Evolutionary conservation across 1,140 invertebrate genomes (phyloP), one percentile per base, ranked within the genome.

Genomic region (Hydropsyche tenuis): DNA sequence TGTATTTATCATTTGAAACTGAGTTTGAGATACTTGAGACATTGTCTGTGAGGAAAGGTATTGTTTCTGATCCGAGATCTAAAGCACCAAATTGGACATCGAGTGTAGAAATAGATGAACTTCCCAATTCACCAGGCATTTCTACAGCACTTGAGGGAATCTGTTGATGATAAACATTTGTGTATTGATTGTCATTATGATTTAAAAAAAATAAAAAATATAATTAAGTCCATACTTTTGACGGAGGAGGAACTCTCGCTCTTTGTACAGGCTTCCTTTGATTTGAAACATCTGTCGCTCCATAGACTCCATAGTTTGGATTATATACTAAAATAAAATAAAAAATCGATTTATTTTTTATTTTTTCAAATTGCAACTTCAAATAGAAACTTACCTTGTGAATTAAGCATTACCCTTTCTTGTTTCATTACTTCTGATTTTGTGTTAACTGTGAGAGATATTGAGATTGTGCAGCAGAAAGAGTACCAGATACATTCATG

Each of bases 11-110:
- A 16, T 45, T 75, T 7, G 65, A 22, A 16, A 65, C 48, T 14
- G 51, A 68, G 63, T 23, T 60, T 16, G 75, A 60, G 18, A 80
- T 27, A 16, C 37, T 56, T 4, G 73, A 46, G 5, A 63, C 46
- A 14, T 60, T 63, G 43, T 81, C 81, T 69, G 79, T 75, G 12
- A 83, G 65, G 53, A 88, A 86, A 60, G 83, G 81, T 69, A 83
- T 85, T n/a, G 86, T 83, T 78, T 91, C 90, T 73, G 87, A 86
- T 62, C 93, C 92, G 81, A 96, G 94, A 79, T 97, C 95, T 75
- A 97, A 85, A 16, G 90, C 94, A 69, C 96, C 96, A 85, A 98
- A 97, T 84, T 97, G 95, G 62, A 97, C 94, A 86, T 97, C 95
- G 62, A 98, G 87, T 78, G 92, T 92, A 74, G 89, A 89, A 74